Evolutionary conservation across 2,113 vertebrate species (phyloP), one percentile per base, ranked within the genome.

Genomic region (Aspidoscelis tigris): DNA sequence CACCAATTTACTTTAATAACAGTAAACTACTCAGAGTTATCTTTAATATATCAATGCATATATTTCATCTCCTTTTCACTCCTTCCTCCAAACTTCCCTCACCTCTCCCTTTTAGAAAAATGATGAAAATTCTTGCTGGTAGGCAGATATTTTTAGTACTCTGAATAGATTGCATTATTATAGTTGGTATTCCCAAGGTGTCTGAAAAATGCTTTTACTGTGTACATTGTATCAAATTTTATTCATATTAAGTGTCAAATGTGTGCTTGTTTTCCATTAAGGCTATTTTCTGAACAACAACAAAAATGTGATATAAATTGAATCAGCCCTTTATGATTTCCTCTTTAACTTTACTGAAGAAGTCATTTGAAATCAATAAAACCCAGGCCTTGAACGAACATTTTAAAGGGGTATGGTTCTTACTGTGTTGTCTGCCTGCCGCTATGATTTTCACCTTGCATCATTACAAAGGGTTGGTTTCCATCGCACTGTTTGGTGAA

Each of bases 211-310:
- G 44, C 22, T 90, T 90, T 86, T 83, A 68, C 71, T 69, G 47
- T 73, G 80, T 43, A 87, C 65, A 70, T 69, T 85, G 39, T 87
- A 87, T 89, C 84, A 82, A 87, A 78, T 86, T 92, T 88, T 87
- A n/a, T 91, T 92, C 73, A 75, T 78, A 70, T 87, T 93, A 79
- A 88, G 91, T 39, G 65, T 76, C 84, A 86, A 68, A 55, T 26
- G 71, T 78, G 79, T 79, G 65, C 80, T 94, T 90, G 66, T 92
- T 93, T 93, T 89, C 55, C 68, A 88, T 89, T 91, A 92, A 86
- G 86, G 58, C 58, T 82, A 80, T 58, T 89, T 55, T 80, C 58
- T 77, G 50, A 77, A 84, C 26, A 85, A 91, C 80, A 85, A 91
- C 83, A 41, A 91, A 92, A 65, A 89, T 47, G 12, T 83, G 47